These are phyloP conservation scores for Semotilus atromaculatus DNA, from an alignment of 2,797 vertebrate genomes.

Conservation along the genomic window DNA sequence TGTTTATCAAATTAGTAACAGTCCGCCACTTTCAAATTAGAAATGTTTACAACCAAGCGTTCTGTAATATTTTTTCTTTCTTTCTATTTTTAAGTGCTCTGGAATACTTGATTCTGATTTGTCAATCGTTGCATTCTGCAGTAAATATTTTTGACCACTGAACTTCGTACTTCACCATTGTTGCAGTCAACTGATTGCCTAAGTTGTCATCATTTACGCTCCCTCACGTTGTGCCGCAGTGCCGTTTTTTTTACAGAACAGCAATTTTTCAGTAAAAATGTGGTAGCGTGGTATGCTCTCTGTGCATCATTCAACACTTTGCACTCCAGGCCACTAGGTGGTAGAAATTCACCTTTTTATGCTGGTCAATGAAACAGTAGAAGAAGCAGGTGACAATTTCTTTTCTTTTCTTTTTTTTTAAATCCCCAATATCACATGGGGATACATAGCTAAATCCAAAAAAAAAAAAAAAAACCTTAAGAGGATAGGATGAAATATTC, in stretches of 20 bases:
- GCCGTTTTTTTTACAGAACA: neutral
- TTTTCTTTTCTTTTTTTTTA: too few species aligned
- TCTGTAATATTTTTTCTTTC: neutral
- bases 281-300: too few species aligned
- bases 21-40: neutral
- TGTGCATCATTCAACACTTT: neutral
- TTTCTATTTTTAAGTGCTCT: neutral
- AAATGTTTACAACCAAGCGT: neutral
- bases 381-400: neutral
- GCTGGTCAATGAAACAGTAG: neutral
- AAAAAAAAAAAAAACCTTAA: too few species aligned
- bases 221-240: neutral
- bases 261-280: neutral
- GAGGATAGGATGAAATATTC: too few species aligned
- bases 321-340: neutral
- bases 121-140: neutral
- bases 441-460: too few species aligned
- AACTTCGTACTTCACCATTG: neutral
- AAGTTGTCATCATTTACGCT: neutral
- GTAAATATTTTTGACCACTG: neutral
- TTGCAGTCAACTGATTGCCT: neutral
- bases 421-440: too few species aligned
- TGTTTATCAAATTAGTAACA: conserved; percentile 18
- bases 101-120: neutral
- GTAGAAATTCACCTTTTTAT: neutral